Evolutionary conservation across 2,113 vertebrate species (phyloP).

Genomic region (Orthonyx spaldingii): DNA sequence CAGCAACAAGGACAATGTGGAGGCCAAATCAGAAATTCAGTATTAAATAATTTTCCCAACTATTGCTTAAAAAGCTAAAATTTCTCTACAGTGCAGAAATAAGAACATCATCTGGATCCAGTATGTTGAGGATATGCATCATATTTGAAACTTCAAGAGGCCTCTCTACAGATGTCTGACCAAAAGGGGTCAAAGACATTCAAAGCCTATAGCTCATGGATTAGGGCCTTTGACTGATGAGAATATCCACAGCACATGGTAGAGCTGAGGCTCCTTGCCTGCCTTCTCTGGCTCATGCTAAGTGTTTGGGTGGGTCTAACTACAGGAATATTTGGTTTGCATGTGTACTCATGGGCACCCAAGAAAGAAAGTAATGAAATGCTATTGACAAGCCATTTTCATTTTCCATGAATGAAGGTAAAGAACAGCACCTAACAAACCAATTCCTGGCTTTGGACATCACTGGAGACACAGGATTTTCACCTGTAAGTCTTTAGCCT

Average conservation of each 20-base stretch:
- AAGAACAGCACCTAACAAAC: not conserved
- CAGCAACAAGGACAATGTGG: slow-evolving; percentile 22
- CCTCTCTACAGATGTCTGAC: slow-evolving; percentile 67
- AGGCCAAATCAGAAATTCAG: slow-evolving; percentile 64
- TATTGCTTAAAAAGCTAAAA: slow-evolving; percentile 58
- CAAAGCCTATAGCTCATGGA: not conserved
- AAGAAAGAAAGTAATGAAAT: not conserved
- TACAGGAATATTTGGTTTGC: not conserved
- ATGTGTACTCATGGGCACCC: not conserved
- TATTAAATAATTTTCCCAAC: slow-evolving; percentile 68
- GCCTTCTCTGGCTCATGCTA: not conserved
- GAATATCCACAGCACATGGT: slow-evolving; percentile 22
- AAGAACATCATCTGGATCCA: slow-evolving; percentile 72
- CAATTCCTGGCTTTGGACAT: not conserved
- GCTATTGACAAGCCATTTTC: not conserved
- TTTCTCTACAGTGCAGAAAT: slow-evolving; percentile 46
- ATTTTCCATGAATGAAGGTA: not conserved
- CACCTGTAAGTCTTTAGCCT: not conserved
- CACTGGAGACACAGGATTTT: not conserved
- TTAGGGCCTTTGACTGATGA: slow-evolving; percentile 20
- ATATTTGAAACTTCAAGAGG: slow-evolving; percentile 66
- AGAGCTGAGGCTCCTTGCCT: not conserved
- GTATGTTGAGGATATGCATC: slow-evolving; percentile 61
- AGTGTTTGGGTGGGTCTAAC: not conserved
- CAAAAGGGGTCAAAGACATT: slow-evolving; percentile 56